These are phyloP conservation scores for Aphelinus certus DNA, from an alignment of 1,140 invertebrate species.

Conservation along the genomic window DNA sequence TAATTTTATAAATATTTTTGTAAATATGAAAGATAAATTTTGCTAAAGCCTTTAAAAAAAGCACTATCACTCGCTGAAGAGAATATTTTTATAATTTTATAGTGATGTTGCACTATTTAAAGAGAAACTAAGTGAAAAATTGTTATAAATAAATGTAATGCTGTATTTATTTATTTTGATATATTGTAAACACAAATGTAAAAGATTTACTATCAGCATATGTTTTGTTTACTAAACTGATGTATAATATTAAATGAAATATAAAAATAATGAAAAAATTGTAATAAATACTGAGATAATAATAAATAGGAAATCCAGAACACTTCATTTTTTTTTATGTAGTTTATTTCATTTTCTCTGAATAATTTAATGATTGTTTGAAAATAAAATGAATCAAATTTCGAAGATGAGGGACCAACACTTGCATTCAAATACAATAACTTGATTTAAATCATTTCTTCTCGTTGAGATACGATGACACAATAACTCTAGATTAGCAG, in stretches of 20 bases:
- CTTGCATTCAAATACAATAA: conserved; percentile 35
- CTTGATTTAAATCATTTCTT: conserved; percentile 12
- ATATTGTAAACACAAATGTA: too few species aligned
- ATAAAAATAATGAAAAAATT: conserved; percentile 7
- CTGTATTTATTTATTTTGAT: too few species aligned
- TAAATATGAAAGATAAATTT: conserved; percentile 7
- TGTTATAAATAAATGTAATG: too few species aligned
- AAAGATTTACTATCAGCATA: too few species aligned
- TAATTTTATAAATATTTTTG: conserved; percentile 14
- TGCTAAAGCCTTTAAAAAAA: too few species aligned
- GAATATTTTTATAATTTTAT: too few species aligned
- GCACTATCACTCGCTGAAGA: too few species aligned
- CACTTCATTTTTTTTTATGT: conserved; percentile 3
- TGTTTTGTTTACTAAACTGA: too few species aligned
- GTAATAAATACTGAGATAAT: conserved; percentile 3
- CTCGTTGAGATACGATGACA: conserved; percentile 20
- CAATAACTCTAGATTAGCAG: conserved; percentile 30
- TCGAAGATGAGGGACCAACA: conserved; percentile 35
- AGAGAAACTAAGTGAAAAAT: too few species aligned
- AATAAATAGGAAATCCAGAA: too few species aligned
- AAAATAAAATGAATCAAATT: conserved; percentile 35
- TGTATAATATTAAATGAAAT: not conserved
- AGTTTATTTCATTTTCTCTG: conserved; percentile 16
- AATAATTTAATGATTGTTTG: conserved; percentile 35
- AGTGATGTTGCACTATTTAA: too few species aligned